Evolutionary conservation across 2,113 vertebrate species (phyloP).

Genomic region (Empidonax alnorum): DNA sequence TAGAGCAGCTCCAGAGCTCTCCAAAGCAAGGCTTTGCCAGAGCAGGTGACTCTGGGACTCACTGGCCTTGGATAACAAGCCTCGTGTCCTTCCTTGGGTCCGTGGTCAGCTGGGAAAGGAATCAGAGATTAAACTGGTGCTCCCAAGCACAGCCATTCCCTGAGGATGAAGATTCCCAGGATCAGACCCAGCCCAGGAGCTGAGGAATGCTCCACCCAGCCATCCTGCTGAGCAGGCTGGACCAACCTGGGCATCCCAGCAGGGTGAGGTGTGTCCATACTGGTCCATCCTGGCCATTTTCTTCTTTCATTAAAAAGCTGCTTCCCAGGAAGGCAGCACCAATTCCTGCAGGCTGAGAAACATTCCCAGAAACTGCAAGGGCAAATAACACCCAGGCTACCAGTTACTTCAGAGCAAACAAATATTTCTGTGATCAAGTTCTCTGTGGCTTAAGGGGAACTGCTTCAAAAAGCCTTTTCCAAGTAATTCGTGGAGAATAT

Average conservation of each 20-base stretch:
- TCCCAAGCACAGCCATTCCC: background rate
- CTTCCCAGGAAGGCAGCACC: background rate
- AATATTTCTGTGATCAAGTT: background rate
- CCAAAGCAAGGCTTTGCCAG: background rate
- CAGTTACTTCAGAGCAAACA: background rate
- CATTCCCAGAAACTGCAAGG: background rate
- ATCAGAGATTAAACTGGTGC: background rate
- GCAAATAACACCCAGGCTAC: background rate
- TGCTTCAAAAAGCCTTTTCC: background rate
- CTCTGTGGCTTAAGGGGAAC: background rate
- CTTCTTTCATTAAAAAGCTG: background rate
- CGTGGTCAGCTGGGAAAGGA: background rate
- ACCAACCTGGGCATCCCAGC: background rate
- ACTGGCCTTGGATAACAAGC: background rate
- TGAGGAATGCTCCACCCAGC: background rate
- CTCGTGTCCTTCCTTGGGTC: background rate
- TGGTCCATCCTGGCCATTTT: background rate
- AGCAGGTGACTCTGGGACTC: background rate
- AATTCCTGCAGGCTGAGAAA: background rate
- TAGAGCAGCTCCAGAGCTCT: background rate
- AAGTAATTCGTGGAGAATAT: background rate
- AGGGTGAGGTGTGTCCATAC: accelerated
- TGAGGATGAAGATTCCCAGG: background rate
- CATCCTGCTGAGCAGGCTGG: background rate
- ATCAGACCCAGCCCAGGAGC: background rate